phyloP scores from a whole-genome alignment of 2,797 vertebrate genomes.

The Lagorchestes hirsutus region DNA sequence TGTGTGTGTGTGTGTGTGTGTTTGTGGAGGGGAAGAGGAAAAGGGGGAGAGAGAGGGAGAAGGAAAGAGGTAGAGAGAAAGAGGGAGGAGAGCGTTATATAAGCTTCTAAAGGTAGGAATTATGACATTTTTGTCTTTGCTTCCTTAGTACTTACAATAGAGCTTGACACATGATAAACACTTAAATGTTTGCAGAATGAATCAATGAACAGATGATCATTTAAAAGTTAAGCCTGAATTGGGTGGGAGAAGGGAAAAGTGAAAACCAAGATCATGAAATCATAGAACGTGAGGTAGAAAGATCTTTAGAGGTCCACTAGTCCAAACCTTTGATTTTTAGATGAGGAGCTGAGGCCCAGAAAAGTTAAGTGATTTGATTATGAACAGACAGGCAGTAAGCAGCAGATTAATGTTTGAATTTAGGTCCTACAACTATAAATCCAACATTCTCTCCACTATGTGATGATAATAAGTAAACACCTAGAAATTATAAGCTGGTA shows the following conservation, averaged over 20 bases:
- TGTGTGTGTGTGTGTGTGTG: background rate
- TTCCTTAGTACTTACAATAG: background rate
- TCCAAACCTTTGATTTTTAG: background rate
- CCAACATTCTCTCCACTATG: background rate
- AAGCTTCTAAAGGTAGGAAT: background rate
- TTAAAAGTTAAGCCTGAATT: background rate
- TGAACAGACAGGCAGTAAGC: background rate
- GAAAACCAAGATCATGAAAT: background rate
- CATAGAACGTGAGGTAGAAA: background rate
- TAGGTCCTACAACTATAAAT: background rate
- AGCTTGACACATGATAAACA: background rate
- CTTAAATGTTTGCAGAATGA: background rate
- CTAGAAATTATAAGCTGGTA: background rate
- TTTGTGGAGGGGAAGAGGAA: background rate
- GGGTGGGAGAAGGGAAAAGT: background rate
- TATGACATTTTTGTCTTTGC: background rate
- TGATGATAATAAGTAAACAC: background rate
- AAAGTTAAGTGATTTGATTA: background rate
- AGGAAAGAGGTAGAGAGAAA: background rate
- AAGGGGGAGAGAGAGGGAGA: too few species aligned
- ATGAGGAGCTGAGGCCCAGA: background rate
- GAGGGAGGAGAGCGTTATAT: background rate
- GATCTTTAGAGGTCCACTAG: background rate
- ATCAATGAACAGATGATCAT: background rate
- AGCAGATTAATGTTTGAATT: background rate